A percentile compares a stretch with the other conserved stretches of the same genome.
phyloP scores from a whole-genome alignment of 2,113 vertebrate genomes.

The Apteryx owenii region DNA sequence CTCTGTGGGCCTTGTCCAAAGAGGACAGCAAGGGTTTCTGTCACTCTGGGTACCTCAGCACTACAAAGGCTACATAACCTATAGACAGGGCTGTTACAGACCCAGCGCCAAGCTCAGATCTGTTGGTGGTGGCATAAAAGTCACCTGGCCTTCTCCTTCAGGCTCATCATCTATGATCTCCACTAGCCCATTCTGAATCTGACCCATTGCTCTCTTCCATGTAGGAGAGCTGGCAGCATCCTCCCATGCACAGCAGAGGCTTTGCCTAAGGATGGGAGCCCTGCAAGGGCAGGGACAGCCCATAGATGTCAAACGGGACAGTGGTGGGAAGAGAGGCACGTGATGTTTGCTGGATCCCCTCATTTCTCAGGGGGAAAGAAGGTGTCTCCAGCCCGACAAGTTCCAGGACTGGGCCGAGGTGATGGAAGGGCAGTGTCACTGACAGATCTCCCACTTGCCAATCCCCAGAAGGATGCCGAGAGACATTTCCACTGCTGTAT shows the following conservation, averaged over 20 bases:
- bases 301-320: background rate
- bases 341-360: background rate
- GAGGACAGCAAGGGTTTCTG: background rate
- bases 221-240: background rate
- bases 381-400: background rate
- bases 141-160: background rate
- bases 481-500: background rate
- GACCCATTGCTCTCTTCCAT: background rate
- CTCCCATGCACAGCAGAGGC: background rate
- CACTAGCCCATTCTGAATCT: background rate
- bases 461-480: background rate
- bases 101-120: background rate
- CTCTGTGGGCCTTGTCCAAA: background rate
- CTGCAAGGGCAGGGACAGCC: background rate
- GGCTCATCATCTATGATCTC: background rate
- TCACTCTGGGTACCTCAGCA: background rate
- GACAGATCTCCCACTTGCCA: background rate
- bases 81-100: background rate
- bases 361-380: background rate
- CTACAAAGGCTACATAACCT: too few species aligned
- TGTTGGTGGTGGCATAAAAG: background rate
- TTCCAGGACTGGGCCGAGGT: background rate
- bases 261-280: background rate
- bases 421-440: background rate
- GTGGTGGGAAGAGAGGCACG: background rate